Evolutionary conservation across 1,140 invertebrate species (phyloP).

Genomic region (Ceratina australensis): DNA sequence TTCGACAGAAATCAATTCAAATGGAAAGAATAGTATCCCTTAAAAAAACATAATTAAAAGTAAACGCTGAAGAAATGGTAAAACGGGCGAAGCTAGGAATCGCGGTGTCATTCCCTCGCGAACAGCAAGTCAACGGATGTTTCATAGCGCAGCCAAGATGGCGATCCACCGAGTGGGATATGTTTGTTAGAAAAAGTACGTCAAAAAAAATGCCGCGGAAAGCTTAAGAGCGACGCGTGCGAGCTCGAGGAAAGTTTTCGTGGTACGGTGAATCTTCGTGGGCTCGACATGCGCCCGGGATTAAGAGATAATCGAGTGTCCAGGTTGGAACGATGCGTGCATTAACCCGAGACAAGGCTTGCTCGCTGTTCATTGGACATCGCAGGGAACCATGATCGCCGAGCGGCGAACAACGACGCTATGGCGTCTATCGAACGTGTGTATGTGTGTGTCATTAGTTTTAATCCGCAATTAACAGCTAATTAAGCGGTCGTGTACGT

Average conservation of each 20-base stretch:
- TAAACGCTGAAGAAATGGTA: neutral
- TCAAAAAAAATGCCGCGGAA: slow-evolving; percentile 73
- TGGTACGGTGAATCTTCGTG: slow-evolving; percentile 18
- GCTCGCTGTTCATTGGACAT: slow-evolving; percentile 55
- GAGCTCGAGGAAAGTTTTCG: slow-evolving; percentile 27
- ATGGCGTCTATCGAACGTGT: slow-evolving; percentile 70
- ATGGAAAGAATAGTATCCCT: neutral
- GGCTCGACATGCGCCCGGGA: slow-evolving; percentile 24
- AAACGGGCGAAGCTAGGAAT: neutral
- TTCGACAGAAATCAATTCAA: too few species aligned
- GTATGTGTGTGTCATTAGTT: slow-evolving; percentile 70
- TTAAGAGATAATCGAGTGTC: slow-evolving; percentile 27
- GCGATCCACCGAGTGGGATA: slow-evolving; percentile 69
- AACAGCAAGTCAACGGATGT: slow-evolving; percentile 37
- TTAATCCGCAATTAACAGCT: slow-evolving; percentile 63
- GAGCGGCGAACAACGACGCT: slow-evolving; percentile 70
- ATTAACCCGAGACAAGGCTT: slow-evolving; percentile 50
- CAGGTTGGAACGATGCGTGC: slow-evolving; percentile 29
- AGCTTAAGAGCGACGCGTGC: slow-evolving; percentile 62
- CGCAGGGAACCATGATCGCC: slow-evolving; percentile 57
- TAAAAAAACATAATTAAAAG: neutral
- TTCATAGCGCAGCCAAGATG: slow-evolving; percentile 68
- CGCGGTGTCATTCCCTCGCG: slow-evolving; percentile 29
- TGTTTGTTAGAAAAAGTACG: slow-evolving; percentile 68
- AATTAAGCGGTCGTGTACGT: slow-evolving; percentile 47